A percentile compares a stretch with the other conserved stretches of the same genome.
These are phyloP conservation scores for pig (Sus scrofa) DNA, from an alignment of 2,113 vertebrate genomes.

Conservation along the genomic window T2T-Sscrofa CM000817.6:165288001-165288500, in stretches of 20 bases:
- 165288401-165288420: neutral
- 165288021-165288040: neutral
- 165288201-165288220: neutral
- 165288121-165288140: neutral
- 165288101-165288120: neutral
- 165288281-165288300: neutral
- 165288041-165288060: neutral
- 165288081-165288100: neutral
- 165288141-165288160: neutral
- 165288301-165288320: neutral
- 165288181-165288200: neutral
- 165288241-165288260: neutral
- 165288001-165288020: neutral
- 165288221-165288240: neutral
- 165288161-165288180: constrained; percentile 28
- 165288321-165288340: neutral
- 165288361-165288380: neutral
- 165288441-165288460: neutral
- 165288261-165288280: neutral
- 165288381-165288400: neutral
- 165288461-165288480: neutral
- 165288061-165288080: neutral
- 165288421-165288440: neutral
- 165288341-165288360: neutral
- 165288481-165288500: neutral